These are phyloP conservation scores for Drosophila bifasciata DNA, from an alignment of 1,140 invertebrate genomes.

Conservation along the genomic window DNA sequence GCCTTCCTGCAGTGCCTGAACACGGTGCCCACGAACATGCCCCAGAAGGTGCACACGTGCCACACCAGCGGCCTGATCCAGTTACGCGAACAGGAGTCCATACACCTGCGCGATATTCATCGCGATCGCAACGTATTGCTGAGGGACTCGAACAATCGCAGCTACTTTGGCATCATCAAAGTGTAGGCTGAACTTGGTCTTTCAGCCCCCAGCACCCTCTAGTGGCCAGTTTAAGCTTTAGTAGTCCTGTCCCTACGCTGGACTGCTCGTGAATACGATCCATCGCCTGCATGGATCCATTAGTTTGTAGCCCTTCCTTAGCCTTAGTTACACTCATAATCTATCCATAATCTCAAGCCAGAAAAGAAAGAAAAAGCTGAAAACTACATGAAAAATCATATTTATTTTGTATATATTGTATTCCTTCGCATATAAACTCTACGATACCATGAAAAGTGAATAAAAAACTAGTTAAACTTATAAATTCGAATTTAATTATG, in stretches of 20 bases:
- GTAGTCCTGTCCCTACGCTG: conserved; percentile 27
- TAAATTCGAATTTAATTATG: not conserved
- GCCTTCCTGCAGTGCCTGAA: conserved; percentile 84
- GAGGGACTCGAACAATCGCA: conserved; percentile 88
- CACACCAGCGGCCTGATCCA: conserved; percentile 89
- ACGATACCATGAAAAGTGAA: conserved; percentile 23
- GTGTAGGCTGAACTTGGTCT: conserved; percentile 49
- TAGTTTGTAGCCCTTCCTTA: conserved; percentile 54
- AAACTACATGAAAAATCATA: conserved; percentile 46
- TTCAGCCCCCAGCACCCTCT: not conserved
- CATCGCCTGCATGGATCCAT: conserved; percentile 54
- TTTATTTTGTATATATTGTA: conserved; percentile 74
- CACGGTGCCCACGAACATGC: conserved; percentile 86
- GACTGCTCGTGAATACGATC: conserved; percentile 63
- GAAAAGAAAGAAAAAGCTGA: not conserved
- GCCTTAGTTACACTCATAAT: conserved; percentile 52
- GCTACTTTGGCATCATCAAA: conserved; percentile 91
- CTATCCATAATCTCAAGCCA: conserved; percentile 20
- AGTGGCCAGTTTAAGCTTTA: conserved; percentile 63
- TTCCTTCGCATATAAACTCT: conserved; percentile 27
- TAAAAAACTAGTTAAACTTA: conserved; percentile 31
- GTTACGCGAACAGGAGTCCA: conserved; percentile 87
- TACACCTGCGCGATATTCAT: conserved; percentile 89
- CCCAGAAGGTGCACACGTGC: conserved; percentile 88
- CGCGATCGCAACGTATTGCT: conserved; percentile 88